Percentiles rank a stretch among this genome's conserved stretches.
These are phyloP conservation scores for Drymodes brunneopygia DNA, from an alignment of 2,113 vertebrate species.

Conservation along the genomic window DNA sequence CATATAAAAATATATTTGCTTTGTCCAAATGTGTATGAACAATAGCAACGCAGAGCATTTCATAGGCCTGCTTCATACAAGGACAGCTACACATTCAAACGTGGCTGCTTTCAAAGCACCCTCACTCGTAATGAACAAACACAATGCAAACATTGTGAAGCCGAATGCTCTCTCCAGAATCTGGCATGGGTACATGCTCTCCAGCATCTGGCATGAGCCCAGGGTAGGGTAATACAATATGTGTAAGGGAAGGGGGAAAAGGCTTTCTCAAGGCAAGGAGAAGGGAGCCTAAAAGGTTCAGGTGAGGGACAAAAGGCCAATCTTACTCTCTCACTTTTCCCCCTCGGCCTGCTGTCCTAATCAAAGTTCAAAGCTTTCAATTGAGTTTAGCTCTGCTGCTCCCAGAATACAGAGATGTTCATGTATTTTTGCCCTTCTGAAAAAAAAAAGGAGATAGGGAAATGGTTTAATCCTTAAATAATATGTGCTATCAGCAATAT, in stretches of 20 bases:
- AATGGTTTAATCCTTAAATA: neutral
- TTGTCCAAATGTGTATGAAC: neutral
- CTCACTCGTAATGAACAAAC: neutral
- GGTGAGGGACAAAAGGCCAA: neutral
- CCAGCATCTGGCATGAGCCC: neutral
- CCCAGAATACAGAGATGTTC: neutral
- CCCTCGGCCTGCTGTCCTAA: neutral
- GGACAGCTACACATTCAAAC: neutral
- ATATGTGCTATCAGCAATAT: neutral
- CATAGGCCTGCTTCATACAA: neutral
- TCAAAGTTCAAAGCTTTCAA: neutral
- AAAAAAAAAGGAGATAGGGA: neutral
- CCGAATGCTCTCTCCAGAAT: neutral
- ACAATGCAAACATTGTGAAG: conserved; percentile 11
- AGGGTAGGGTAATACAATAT: neutral
- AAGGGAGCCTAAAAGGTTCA: neutral
- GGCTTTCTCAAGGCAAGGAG: neutral
- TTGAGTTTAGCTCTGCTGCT: neutral
- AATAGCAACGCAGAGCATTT: neutral
- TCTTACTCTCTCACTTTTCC: neutral
- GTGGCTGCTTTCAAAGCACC: neutral
- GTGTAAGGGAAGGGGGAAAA: neutral
- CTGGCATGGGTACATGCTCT: neutral
- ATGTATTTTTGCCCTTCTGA: neutral
- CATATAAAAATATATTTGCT: neutral